Base-by-base conservation (phyloP, 1,140 invertebrate genomes). In the Halesus radiatus region DNA sequence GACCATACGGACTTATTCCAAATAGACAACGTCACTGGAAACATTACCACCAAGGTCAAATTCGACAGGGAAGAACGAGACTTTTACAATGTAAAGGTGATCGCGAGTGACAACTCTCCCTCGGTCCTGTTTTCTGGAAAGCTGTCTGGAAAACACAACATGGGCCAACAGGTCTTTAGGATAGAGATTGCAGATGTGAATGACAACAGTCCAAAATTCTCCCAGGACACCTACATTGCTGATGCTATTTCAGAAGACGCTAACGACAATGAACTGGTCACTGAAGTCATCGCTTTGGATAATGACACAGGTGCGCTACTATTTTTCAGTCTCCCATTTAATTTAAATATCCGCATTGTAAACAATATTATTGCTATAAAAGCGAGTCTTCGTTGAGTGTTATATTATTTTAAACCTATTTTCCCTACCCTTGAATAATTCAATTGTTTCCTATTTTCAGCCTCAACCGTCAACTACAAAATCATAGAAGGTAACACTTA, bases 171-270 rank as follows among this genome's bases (percentile, higher is more conserved):
- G 89, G 92, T 92, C 73, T 96, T 98, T 85, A 91, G 93, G 79
- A 96, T 98, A 80, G 93, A 94, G 85, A 97, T 98, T 62, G 95
- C 94, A 10, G 97, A 98, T 88, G 96, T 95, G 86, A 97, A 97
- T 85, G 97, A 98, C 86, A 97, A 98, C 87, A 91, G 93, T 10
- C 96, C 96, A 0, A 91, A 92, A 80, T 97, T 97, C 86, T 94
- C 93, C 15, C 89, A 94, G 83, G 85, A 90, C 0, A 90, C 92
- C 0, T 98, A 98, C 88, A 90, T 92, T 5, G 94, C 95, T 0
- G 93, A 95, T 84, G 91, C 92, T 22, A 93, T 98, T 56, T 89
- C 93, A 15, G 97, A 98, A 90, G 93, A 95, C 85, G 92, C 94
- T 1, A 96, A 97, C 86, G 92, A 94, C 20, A 95, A 96, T 84